A percentile compares a stretch with the other conserved stretches of the same genome.
Conservation (phyloP, 2,888 invertebrate species). For the Troides helena region DNA sequence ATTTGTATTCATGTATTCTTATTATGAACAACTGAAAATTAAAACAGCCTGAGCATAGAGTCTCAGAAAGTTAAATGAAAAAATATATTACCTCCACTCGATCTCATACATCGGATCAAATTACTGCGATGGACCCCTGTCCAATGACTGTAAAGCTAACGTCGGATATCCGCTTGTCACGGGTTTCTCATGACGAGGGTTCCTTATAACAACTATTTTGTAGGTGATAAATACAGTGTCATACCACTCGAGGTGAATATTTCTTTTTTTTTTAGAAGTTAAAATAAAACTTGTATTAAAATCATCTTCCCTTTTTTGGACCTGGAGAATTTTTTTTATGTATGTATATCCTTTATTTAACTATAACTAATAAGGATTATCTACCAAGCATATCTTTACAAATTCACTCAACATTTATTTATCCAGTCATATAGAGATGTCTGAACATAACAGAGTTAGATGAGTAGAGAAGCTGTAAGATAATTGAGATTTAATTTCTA, state of each 20-base stretch:
- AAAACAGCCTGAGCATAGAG: not conserved
- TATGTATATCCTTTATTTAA: too few species aligned
- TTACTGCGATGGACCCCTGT: constrained; percentile 20
- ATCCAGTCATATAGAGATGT: too few species aligned
- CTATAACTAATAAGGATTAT: too few species aligned
- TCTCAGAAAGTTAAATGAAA: not conserved
- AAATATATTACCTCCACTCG: constrained; percentile 31
- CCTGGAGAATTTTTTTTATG: too few species aligned
- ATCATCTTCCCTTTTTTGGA: not conserved
- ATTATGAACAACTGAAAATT: too few species aligned
- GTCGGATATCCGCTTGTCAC: constrained; percentile 30
- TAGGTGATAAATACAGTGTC: constrained; percentile 5
- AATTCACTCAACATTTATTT: too few species aligned
- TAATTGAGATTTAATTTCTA: too few species aligned
- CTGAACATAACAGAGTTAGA: too few species aligned
- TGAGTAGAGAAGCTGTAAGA: too few species aligned
- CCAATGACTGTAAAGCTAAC: constrained; percentile 25
- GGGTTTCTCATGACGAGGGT: constrained; percentile 25
- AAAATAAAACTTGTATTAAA: not conserved
- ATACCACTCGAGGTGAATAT: not conserved
- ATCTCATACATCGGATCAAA: constrained; percentile 30
- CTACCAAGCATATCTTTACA: too few species aligned
- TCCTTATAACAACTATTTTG: constrained; percentile 21
- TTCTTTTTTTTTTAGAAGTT: not conserved
- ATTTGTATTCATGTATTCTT: too few species aligned